phyloP scores from a whole-genome alignment of 2,797 vertebrate genomes.

The Pteropus rufus region DNA sequence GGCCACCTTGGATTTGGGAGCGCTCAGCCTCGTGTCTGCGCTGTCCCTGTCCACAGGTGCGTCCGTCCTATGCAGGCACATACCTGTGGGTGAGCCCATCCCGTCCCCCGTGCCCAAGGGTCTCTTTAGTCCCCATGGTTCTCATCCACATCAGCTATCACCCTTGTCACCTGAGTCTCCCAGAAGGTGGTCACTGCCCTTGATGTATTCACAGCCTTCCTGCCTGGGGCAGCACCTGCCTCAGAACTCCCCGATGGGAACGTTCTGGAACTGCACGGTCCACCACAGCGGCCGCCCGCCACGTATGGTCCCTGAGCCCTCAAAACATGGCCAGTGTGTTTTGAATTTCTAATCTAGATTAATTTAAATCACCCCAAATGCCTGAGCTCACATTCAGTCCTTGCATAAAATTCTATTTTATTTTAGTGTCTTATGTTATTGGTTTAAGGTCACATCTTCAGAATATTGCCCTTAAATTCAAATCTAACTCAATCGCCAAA shows the following conservation, averaged over 20 bases:
- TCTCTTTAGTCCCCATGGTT: not conserved
- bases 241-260: not conserved
- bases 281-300: not conserved
- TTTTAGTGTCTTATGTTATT: not conserved
- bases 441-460: not conserved
- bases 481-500: not conserved
- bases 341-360: not conserved
- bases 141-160: not conserved
- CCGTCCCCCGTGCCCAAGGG: fast-evolving
- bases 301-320: not conserved
- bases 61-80: too few species aligned
- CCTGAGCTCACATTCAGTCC: not conserved
- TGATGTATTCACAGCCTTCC: too few species aligned
- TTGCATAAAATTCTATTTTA: not conserved
- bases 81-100: not conserved
- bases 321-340: not conserved
- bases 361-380: not conserved
- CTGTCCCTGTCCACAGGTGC: too few species aligned
- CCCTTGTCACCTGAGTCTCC: not conserved
- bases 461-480: not conserved
- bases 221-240: not conserved
- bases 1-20: not conserved
- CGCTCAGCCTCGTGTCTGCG: too few species aligned
- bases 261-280: not conserved
- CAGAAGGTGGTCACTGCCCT: not conserved